A percentile compares a stretch with the other conserved stretches of the same genome.
phyloP scores from a whole-genome alignment of 2,113 vertebrate species.

The Leptosomus discolor region DNA sequence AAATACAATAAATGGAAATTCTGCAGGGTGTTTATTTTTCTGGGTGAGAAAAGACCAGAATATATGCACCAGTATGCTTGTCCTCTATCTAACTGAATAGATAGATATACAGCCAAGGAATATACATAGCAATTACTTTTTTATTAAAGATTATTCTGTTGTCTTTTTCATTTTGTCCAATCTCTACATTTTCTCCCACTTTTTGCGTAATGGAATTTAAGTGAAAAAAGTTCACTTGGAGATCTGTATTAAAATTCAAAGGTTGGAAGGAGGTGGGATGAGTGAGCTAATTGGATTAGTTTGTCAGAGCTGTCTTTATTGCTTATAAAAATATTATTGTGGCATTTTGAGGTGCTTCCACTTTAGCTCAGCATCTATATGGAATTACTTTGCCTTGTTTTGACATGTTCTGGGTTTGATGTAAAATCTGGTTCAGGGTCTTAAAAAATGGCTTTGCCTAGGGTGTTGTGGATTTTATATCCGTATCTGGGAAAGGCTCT shows the following conservation, averaged over 20 bases:
- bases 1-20: not conserved
- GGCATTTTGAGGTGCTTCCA: not conserved
- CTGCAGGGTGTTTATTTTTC: not conserved
- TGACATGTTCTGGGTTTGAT: not conserved
- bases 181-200: not conserved
- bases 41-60: not conserved
- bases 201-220: not conserved
- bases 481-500: not conserved
- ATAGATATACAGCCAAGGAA: not conserved
- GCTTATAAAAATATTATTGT: not conserved
- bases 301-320: slow-evolving; percentile 1
- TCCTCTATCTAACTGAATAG: not conserved
- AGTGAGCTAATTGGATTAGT: not conserved
- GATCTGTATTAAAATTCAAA: not conserved
- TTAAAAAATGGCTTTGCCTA: not conserved
- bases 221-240: not conserved
- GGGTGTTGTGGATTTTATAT: not conserved
- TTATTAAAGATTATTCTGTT: not conserved
- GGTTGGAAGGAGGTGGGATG: not conserved
- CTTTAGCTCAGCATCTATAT: not conserved
- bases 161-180: not conserved
- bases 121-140: not conserved
- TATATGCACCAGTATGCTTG: not conserved
- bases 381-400: not conserved
- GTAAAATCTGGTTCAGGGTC: not conserved